Evolutionary conservation across 1,140 invertebrate genomes (phyloP), one percentile per base, ranked within the genome.

Genomic region (Tetragonula clypearis): DNA sequence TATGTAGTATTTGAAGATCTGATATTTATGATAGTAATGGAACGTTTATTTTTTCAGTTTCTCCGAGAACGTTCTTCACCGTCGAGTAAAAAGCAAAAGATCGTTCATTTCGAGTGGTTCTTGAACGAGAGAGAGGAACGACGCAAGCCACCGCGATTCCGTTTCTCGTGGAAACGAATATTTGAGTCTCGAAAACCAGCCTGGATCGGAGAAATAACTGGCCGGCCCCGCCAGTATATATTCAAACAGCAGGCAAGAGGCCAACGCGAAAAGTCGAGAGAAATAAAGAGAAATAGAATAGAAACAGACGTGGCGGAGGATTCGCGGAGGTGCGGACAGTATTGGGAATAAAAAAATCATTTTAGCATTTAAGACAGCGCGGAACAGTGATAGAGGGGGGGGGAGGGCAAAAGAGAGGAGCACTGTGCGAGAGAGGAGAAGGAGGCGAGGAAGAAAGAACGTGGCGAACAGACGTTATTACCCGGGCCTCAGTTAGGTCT

Each of bases 291-390:
- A 62, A 82, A n/a, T 11, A 65, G 55, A 55, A 6, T 30, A 30
- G 35, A 72, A 55, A 66, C n/a, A 71, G 41, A 53, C 6, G 35
- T 68, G 71, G 17, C 11, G n/a, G n/a, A 15, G 60, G 12, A 78
- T 71, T 68, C 56, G 17, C 23, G 35, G 76, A 19, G 35, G 12
- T 66, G 17, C 56, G 21, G 41, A 58, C 53, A 73, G 58, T 62
- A 56, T 56, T 26, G 62, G 73, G 55, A 80, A 83, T 53, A 60
- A 79, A 89, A 84, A 86, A 74, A 30, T 86, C 56, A 88, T 88
- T 80, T 83, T 55, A 88, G 49, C 58, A 73, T 83, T 86, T 88
- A 53, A 84, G 58, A 21, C 73, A 76, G 55, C 41, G 35, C 26
- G 30, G n/a, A 30, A 19, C 26, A 14, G 21, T 17, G n/a, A 69